Base-by-base conservation (phyloP, 2,888 invertebrate genomes). In the Cheilosia grossa region DNA sequence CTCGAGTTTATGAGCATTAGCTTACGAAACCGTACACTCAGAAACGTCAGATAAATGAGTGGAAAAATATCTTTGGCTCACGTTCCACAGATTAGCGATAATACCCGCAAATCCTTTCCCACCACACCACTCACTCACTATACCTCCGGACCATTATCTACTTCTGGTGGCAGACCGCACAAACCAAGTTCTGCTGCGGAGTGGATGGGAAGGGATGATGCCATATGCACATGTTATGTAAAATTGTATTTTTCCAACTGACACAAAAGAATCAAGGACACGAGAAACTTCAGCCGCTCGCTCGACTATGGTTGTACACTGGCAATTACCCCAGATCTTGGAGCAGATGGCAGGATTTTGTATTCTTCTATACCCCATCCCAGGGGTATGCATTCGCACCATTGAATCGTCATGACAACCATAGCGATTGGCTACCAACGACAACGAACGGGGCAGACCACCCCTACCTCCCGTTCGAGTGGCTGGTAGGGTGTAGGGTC, bases 241-340 rank as follows among this genome's bases (percentile, higher is more conserved):
- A 82, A 82, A 72, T 77, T 82, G 54, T 77, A 66, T 82, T 82
- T 70, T 72, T 72, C 77, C 77, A 72, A 53, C 58, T 67, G 74
- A 78, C 63, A 82, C 73, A 73, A 78, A 73, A 73, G 72, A 82
- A 78, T 82, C 82, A 82, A 73, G 73, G 82, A 78, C 82, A 78
- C 73, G 69, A 44, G 77, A 64, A 66, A 59, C 51, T 82, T 75
- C 37, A 44, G 40, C 73, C 19, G 24, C 51, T 37, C 19, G 19
- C 51, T 37, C 58, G 44, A 40, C 37, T 42, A 30, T 30, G 56
- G 59, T 42, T 51, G 47, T 40, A 51, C 33, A 30, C 67, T 72
- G 58, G 67, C 78, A 82, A 73, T 82, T 82, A 82, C 72, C 67
- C 63, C 73, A 73, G 67, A 78, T 82, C 78, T 56, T 73, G 72